Evolutionary conservation across 2,797 vertebrate species (phyloP), one percentile per base, ranked within the genome.

Genomic region (Megalops cyprinoides): DNA sequence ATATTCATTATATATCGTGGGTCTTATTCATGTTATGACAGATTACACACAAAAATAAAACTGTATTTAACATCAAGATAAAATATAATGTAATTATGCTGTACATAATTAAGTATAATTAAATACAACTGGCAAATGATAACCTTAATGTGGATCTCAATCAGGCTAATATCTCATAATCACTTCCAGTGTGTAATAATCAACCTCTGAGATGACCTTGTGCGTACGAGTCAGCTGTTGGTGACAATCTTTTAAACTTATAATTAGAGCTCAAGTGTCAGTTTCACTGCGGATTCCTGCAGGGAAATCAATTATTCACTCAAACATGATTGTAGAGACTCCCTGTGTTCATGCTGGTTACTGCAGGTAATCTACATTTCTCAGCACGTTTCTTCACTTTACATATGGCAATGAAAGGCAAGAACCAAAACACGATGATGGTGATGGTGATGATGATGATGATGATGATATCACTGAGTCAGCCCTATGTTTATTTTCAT

Each of bases 31-130:
- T 53, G 51, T 53, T 48, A 53, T 53, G 18, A 12, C 12, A 53
- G 49, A 15, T 53, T 15, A 53, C 15, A 53, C 53, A 18, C 51
- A 60, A 60, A 28, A 28, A 31, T 28, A 60, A 28, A 60, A 60
- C 58, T 60, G 58, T 10, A 60, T 60, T 60, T 28, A 60, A 12
- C 25, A 60, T 31, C 28, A 28, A 60, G 60, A 18, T 65, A 65
- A 65, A 65, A 65, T n/a, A 18, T 65, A 14, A 65, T 65, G 60
- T 34, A 34, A 65, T 34, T 65, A 65, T 34, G 28, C 37, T 34
- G 25, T 15, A 65, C 60, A 65, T 65, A 65, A 65, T 65, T 65
- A 65, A 65, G 60, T 65, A 14, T 15, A 34, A 65, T 65, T 34
- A 14, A 65, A 34, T 12, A 14, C 51, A 18, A 53, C 18, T 53